A percentile compares a stretch with the other conserved stretches of the same genome.
Conservation (phyloP, 2,113 vertebrate species). For the Strix uralensis region DNA sequence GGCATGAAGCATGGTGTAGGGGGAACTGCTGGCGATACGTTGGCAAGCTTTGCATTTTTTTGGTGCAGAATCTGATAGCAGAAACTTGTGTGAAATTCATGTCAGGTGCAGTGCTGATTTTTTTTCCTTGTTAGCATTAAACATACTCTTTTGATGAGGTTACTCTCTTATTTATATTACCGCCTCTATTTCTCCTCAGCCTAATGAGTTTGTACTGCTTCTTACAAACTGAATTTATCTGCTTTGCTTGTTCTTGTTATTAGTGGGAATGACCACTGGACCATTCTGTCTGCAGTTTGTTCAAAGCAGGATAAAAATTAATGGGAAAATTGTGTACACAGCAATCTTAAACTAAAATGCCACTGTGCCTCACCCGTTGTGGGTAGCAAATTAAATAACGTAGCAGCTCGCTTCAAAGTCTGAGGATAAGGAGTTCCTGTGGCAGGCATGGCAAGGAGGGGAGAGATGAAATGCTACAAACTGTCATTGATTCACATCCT, state of each 20-base stretch:
- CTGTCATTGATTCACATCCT: not conserved
- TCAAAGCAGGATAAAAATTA: not conserved
- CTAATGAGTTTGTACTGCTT: conserved; percentile 4
- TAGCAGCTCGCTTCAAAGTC: not conserved
- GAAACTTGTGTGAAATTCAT: not conserved
- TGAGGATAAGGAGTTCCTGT: not conserved
- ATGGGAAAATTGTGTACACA: not conserved
- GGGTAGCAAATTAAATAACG: not conserved
- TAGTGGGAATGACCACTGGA: not conserved
- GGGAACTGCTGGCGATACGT: not conserved
- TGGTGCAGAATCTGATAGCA: not conserved
- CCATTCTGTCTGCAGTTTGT: not conserved
- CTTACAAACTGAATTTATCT: not conserved
- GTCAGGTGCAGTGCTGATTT: not conserved
- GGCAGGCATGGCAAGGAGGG: not conserved
- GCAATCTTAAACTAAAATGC: not conserved
- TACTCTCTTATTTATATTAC: not conserved
- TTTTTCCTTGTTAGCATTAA: not conserved
- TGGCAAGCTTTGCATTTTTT: not conserved
- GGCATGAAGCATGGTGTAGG: rapidly evolving
- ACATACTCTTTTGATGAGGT: not conserved
- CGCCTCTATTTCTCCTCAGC: not conserved
- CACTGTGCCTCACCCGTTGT: not conserved
- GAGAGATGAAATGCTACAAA: not conserved
- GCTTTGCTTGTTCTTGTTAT: not conserved